Evolutionary conservation across 2,113 vertebrate species (phyloP), one percentile per base, ranked within the genome.

Genomic region (Phrynosoma platyrhinos): DNA sequence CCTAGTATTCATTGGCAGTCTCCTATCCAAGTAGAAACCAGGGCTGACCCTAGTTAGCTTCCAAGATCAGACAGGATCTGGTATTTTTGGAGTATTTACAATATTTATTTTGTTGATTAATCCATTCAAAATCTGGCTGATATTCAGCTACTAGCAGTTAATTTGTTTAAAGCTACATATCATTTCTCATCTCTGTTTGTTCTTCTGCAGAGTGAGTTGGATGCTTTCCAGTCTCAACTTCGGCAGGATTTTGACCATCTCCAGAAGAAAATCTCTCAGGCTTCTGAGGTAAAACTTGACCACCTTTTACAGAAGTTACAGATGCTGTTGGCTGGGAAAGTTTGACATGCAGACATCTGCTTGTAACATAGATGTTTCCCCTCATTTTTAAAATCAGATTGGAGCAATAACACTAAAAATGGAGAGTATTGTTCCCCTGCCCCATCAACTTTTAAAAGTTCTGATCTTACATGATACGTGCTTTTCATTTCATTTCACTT

Each of bases 211-310:
- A 95, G 93, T 0, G 92, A 97, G 76, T 71, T 97, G 88, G 91
- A 53, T 23, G 12, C 72, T 1, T 36, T 97, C 82, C 93, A 84
- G 86, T 92, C 93, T 0, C 95, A 96, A 13, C 85, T 96, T 77
- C 94, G 94, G 20, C 94, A 87, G 8, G 95, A 96, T 88, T 66
- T 96, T 0, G 95, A 97, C 0, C 90, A 84, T 53, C 94, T 91
- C 62, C 91, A 96, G 55, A 93, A 90, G 87, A 97, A 96, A 93
- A 94, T 97, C 6, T 86, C 93, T 23, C 94, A 91, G 82, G 82
- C 93, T 47, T 96, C 96, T 47, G 93, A 42, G 96, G 97, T 97
- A 52, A 87, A 52, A 82, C 0, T 0, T 52, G 0, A 8, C 1
- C 30, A 9, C 40, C 14, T 1, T 82, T 68, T 21, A n/a, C 13